Evolutionary conservation across 2,797 vertebrate genomes (phyloP).

Genomic region (Ibycter americanus): DNA sequence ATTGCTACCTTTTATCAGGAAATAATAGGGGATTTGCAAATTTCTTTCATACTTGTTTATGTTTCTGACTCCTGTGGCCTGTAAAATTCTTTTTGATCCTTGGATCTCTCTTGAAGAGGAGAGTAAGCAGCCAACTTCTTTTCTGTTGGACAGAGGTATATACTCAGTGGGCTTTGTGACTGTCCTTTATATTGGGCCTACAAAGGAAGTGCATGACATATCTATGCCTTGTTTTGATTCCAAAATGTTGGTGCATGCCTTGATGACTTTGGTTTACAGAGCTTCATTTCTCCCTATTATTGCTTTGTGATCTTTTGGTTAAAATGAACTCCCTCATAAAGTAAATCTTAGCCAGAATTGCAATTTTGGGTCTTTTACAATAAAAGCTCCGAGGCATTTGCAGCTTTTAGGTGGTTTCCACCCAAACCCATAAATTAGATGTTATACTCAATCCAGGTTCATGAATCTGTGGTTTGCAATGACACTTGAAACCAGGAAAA

Average conservation of each 20-base stretch:
- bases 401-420: conserved; percentile 27
- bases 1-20: not conserved
- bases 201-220: not conserved
- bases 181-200: not conserved
- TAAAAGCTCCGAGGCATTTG: conserved; percentile 36
- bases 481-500: conserved; percentile 54
- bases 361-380: conserved; percentile 6
- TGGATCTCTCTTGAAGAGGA: not conserved
- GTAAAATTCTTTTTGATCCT: not conserved
- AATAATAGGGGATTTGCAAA: not conserved
- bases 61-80: not conserved
- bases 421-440: conserved; percentile 47
- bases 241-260: not conserved
- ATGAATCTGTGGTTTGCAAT: conserved; percentile 47
- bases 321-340: not conserved
- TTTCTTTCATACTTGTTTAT: not conserved
- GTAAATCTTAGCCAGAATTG: not conserved
- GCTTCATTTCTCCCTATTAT: not conserved
- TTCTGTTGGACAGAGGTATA: not conserved
- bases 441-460: conserved; percentile 18
- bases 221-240: not conserved
- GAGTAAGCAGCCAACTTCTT: not conserved
- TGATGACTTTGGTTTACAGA: not conserved
- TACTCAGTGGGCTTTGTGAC: not conserved
- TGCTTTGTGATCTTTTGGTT: not conserved